Evolutionary conservation across 1,140 invertebrate genomes (phyloP).

Genomic region (Atopsyche davidsoni): DNA sequence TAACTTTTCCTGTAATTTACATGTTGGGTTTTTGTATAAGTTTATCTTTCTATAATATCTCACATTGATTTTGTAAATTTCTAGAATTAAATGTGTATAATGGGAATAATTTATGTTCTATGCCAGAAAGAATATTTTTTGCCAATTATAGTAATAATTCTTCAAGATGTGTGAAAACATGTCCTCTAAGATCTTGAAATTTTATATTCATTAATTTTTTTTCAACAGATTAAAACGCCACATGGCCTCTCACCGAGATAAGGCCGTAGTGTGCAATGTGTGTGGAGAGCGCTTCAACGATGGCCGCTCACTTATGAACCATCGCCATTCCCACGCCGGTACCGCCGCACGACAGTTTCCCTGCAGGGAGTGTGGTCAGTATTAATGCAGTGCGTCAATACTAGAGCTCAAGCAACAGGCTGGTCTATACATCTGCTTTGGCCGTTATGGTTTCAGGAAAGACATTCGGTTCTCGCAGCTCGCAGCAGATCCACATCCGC

Average conservation of each 20-base stretch:
- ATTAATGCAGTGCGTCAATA: not conserved
- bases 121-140: too few species aligned
- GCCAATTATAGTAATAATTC: too few species aligned
- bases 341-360: conserved; percentile 64
- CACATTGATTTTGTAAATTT: not conserved
- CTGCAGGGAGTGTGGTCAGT: conserved; percentile 69
- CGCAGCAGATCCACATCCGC: conserved; percentile 85
- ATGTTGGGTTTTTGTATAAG: not conserved
- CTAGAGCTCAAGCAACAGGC: not conserved
- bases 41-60: not conserved
- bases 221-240: conserved; percentile 48
- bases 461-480: conserved; percentile 81
- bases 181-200: too few species aligned
- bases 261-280: conserved; percentile 62
- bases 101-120: too few species aligned
- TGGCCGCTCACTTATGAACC: conserved; percentile 61
- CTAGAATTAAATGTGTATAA: too few species aligned
- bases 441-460: conserved; percentile 50
- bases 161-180: too few species aligned
- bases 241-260: conserved; percentile 64
- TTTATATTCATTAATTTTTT: too few species aligned
- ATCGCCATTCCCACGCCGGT: conserved; percentile 60
- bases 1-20: too few species aligned
- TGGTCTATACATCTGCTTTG: too few species aligned
- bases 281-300: conserved; percentile 68